A percentile compares a stretch with the other conserved stretches of the same genome.
Evolutionary conservation across 2,113 vertebrate genomes (phyloP).

Genomic region (Hylia prasina): DNA sequence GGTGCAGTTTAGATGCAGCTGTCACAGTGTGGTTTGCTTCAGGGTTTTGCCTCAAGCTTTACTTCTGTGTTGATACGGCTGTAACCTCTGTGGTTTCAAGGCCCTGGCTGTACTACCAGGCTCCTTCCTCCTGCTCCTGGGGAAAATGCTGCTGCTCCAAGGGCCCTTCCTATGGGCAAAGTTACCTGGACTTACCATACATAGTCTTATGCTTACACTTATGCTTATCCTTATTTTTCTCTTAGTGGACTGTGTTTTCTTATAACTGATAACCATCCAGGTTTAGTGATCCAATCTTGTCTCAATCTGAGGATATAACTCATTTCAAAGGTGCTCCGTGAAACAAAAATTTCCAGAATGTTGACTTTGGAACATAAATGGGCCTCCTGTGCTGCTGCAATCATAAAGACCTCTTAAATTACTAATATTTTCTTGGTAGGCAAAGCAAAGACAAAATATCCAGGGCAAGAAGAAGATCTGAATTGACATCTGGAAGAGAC

Average conservation of each 20-base stretch:
- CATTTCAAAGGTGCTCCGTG: neutral
- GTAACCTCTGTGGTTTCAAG: neutral
- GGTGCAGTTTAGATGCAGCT: neutral
- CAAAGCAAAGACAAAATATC: neutral
- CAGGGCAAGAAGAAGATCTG: neutral
- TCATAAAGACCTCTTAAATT: neutral
- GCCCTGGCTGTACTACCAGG: neutral
- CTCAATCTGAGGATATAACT: neutral
- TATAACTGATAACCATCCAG: neutral
- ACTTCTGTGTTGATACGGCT: neutral
- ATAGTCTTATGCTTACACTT: neutral
- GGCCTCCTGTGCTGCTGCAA: rapidly evolving
- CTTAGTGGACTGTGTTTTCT: neutral
- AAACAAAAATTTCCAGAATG: neutral
- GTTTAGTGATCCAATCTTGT: neutral
- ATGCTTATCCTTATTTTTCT: neutral
- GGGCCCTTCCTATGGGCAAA: neutral
- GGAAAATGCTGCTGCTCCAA: neutral
- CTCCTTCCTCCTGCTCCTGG: neutral
- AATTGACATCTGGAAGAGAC: neutral
- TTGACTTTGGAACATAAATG: neutral
- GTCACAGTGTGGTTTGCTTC: neutral
- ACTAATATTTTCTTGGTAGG: neutral
- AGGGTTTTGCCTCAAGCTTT: neutral
- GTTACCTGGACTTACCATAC: neutral